Evolutionary conservation across 2,797 vertebrate genomes (phyloP), one percentile per base, ranked within the genome.

Genomic region (Etheostoma perlongum): DNA sequence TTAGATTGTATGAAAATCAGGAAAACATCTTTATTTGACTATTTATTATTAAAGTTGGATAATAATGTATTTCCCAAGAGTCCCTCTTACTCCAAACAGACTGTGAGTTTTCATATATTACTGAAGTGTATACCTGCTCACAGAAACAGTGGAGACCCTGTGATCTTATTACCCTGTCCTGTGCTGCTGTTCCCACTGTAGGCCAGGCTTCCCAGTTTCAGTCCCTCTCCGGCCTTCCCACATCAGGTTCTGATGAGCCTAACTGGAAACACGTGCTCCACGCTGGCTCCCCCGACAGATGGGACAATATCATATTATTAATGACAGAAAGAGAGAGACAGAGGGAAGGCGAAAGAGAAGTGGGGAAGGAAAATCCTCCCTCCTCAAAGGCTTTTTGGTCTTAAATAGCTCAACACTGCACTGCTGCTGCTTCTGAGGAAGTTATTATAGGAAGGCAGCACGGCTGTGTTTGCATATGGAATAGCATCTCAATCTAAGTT

Each of bases 271-370:
- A 96, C 79, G 90, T 95, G 95, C 83, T 85, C 76, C 84, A 74
- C 69, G 75, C 91, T 89, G 85, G 90, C 91, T 93, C 90, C 91
- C 86, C 84, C 81, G 88, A 95, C 93, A 94, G 94, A 95, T 94
- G 92, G 92, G 90, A 93, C 92, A 91, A 91, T 93, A 91, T 95
- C 83, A 92, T 88, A 87, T 92, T 95, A 95, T 94, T 95, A 95
- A 95, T 94, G 94, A 94, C 88, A 91, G 84, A 92, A 82, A 85
- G 73, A 81, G 74, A 83, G 84, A 63, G 85, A 84, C 25, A 7
- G 63, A 76, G 78, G 63, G 74, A 65, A 65, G 49, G 78, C 67
- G 67, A 67, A 69, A 86, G 82, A 76, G 79, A 76, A 30, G 59
- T 40, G 76, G 79, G 78, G 77, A 78, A 89, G 85, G 87, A 89